Evolutionary conservation across 2,113 vertebrate genomes (phyloP).

Genomic region (Gorsachius goisagi): DNA sequence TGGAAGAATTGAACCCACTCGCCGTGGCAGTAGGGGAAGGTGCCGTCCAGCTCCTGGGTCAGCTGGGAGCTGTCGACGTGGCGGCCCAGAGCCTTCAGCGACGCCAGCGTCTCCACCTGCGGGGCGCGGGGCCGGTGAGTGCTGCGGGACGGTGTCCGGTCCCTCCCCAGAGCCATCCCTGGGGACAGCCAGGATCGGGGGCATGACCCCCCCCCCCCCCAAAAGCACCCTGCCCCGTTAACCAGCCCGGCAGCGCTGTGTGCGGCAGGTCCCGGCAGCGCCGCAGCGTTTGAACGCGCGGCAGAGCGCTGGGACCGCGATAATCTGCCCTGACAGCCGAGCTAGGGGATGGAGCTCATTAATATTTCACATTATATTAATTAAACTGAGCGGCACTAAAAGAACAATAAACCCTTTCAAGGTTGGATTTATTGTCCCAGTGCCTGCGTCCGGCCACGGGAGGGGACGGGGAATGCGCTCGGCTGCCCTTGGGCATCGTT

Average conservation of each 20-base stretch:
- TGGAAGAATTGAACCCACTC: conserved; percentile 94
- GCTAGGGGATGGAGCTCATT: not conserved
- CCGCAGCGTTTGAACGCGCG: rapidly evolving
- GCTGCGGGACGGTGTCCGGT: rapidly evolving
- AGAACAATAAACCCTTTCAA: not conserved
- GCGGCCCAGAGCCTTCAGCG: conserved; percentile 84
- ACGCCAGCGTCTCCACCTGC: conserved; percentile 87
- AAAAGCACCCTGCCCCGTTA: not conserved
- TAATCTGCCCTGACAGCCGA: not conserved
- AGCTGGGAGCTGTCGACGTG: conserved; percentile 85
- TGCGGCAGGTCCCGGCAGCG: not conserved
- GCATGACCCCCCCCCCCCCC: not conserved
- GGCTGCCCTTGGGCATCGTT: not conserved
- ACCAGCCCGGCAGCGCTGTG: not conserved
- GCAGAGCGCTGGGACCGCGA: not conserved
- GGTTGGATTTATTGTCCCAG: not conserved
- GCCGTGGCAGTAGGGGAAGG: conserved; percentile 84
- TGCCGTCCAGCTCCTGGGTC: conserved; percentile 82
- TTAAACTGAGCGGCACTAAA: not conserved
- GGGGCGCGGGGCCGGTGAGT: not conserved
- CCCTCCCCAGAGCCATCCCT: not conserved
- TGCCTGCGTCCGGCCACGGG: not conserved
- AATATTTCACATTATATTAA: not conserved
- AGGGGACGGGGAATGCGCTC: not conserved
- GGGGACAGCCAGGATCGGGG: not conserved